Evolutionary conservation across 2,797 vertebrate genomes (phyloP), one percentile per base, ranked within the genome.

Genomic region (Lerista edwardsae): DNA sequence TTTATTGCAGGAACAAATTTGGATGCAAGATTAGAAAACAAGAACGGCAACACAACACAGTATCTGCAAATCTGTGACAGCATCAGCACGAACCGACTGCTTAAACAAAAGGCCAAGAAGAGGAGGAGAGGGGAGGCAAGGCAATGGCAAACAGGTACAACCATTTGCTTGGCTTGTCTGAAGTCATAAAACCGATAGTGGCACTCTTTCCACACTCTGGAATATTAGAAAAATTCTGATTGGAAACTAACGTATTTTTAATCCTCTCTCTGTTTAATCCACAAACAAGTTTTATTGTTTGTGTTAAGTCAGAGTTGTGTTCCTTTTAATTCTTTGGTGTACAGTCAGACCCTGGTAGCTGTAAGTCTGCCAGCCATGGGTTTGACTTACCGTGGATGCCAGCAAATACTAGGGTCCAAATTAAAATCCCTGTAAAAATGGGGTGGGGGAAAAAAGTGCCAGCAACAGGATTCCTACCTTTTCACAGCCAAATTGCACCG

Each of bases 11-110:
- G 96, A 96, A 98, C 97, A 94, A 97, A 97, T 93, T 95, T 98
- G 93, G 98, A 99, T 82, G 96, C 97, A 91, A 91, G 96, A 86
- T 94, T 97, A 94, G 97, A 97, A 96, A 98, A 97, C 94, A 99
- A 98, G 96, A 99, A 97, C 93, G 98, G 97, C 87, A 94, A 97
- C 39, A 94, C 97, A 89, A 96, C 97, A 88, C 97, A 97, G 64
- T 99, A 98, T 95, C 96, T 99, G 89, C 98, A 99, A 95, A 99
- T 99, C 94, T 97, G 97, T 91, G 98, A 99, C 91, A 97, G 97
- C 83, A 94, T 98, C 91, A 97, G 96, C 76, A 94, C 97, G 84
- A 99, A 97, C 95, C 97, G 98, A 94, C 96, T 94, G 77, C 97
- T 99, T 88, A 99, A 99, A 95, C 97, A 98, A 91, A 99, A 97